Conservation (phyloP, 2,888 invertebrate genomes). For the Ochropacha duplaris region DNA sequence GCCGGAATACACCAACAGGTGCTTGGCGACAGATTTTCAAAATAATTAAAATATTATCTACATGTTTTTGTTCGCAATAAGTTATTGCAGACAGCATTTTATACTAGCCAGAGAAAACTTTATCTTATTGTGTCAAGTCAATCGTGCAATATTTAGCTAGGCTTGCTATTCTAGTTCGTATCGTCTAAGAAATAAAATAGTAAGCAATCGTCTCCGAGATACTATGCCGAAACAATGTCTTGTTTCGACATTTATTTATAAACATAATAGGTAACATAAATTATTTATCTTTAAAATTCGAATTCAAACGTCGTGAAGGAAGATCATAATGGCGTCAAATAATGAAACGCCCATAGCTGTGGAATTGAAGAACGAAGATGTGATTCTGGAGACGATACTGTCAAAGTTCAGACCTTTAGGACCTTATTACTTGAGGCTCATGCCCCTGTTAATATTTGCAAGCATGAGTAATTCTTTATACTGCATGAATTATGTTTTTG, state of each 20-base stretch:
- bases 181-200: neutral
- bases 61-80: no score
- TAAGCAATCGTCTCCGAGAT: neutral
- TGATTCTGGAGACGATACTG: slow-evolving; percentile 23
- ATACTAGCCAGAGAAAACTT: neutral
- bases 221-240: neutral
- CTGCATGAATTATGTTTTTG: slow-evolving; percentile 27
- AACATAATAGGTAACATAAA: neutral
- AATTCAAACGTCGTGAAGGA: neutral
- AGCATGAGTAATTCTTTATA: slow-evolving; percentile 18
- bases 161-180: neutral
- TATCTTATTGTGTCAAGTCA: neutral
- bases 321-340: neutral
- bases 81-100: neutral
- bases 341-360: neutral
- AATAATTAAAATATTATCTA: no score
- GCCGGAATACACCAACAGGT: no score
- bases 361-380: slow-evolving; percentile 8
- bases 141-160: neutral
- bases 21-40: no score
- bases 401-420: slow-evolving; percentile 26
- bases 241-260: no score
- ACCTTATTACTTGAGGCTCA: slow-evolving; percentile 25
- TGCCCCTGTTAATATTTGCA: slow-evolving; percentile 24
- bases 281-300: neutral